Percentiles rank a stretch among this genome's conserved stretches.
Evolutionary conservation across 2,797 vertebrate species (phyloP).

Genomic region (Chaetodon trifasciatus): DNA sequence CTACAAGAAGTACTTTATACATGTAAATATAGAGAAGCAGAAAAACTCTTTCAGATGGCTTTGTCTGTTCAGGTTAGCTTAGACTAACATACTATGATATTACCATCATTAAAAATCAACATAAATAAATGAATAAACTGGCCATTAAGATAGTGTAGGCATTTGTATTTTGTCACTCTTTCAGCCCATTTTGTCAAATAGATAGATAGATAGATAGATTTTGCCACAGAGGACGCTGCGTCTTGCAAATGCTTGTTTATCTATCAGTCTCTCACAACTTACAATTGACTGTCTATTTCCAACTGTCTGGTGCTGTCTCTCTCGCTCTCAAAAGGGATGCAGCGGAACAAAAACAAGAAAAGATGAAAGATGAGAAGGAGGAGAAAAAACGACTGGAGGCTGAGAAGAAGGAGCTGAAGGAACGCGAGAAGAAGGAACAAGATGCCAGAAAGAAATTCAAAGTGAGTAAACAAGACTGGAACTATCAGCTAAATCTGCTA

Average conservation of each 20-base stretch:
- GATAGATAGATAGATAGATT: no score
- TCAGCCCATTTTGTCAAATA: background rate
- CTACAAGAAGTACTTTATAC: background rate
- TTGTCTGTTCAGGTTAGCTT: no score
- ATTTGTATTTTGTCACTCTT: background rate
- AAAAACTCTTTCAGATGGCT: background rate
- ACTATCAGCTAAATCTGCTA: background rate
- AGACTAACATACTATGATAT: background rate
- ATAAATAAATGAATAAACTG: background rate
- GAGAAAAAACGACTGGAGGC: constrained; percentile 89
- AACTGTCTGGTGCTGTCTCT: background rate
- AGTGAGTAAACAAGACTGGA: constrained; percentile 80
- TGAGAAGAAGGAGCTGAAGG: constrained; percentile 92
- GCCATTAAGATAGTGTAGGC: background rate
- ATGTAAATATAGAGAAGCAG: background rate
- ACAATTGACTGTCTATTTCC: background rate
- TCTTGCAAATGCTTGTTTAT: background rate
- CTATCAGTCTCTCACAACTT: background rate
- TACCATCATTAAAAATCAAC: background rate
- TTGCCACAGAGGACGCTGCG: background rate
- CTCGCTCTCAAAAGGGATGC: constrained; percentile 62
- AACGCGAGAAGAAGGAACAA: constrained; percentile 94
- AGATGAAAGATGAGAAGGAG: constrained; percentile 90
- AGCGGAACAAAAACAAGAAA: constrained; percentile 83
- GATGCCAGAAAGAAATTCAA: constrained; percentile 95